A percentile compares a stretch with the other conserved stretches of the same genome.
Conservation (phyloP, 2,888 invertebrate genomes). For the Colletes collaris region DNA sequence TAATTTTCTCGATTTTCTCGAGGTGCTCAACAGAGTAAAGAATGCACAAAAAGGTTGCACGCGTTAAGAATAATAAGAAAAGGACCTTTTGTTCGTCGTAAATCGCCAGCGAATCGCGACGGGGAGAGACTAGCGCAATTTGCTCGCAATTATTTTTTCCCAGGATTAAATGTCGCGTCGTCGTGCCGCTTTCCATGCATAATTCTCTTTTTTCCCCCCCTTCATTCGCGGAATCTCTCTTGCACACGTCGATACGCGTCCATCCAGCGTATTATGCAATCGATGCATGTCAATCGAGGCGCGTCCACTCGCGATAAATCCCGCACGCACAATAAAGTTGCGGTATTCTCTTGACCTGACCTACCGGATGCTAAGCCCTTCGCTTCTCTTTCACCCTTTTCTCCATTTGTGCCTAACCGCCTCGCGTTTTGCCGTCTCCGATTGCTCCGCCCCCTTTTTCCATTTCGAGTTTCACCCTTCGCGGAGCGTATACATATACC, state of each 20-base stretch:
- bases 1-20: too few species aligned
- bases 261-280: conserved; percentile 46
- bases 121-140: too few species aligned
- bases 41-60: too few species aligned
- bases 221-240: conserved; percentile 1
- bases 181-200: neutral
- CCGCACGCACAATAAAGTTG: conserved; percentile 56
- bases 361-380: conserved; percentile 3
- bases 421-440: neutral
- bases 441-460: neutral
- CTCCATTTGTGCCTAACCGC: neutral
- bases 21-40: too few species aligned
- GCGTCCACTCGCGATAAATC: conserved; percentile 32
- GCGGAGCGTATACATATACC: too few species aligned
- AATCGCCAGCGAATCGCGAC: neutral
- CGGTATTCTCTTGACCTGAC: conserved; percentile 66
- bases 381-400: neutral
- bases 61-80: neutral
- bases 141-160: conserved; percentile 4
- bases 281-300: conserved; percentile 57
- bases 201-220: neutral
- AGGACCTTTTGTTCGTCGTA: neutral
- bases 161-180: neutral
- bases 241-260: conserved; percentile 15
- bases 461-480: neutral